Percentiles rank a stretch among this genome's conserved stretches.
phyloP scores from a whole-genome alignment of 2,113 vertebrate genomes.

The Notothenia rossii region DNA sequence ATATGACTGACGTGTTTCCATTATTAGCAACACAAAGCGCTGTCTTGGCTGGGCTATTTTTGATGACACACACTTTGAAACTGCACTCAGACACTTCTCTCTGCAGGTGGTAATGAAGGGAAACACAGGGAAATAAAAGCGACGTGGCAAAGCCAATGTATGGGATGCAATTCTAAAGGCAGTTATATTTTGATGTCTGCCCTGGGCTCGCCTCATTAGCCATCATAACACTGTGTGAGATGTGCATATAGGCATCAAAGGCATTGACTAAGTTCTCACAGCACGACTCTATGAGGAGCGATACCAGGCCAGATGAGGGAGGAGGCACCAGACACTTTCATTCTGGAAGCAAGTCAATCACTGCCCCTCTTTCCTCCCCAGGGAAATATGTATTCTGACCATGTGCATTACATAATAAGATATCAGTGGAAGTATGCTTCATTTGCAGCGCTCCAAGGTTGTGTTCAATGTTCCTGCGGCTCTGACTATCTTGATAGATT shows the following conservation, averaged over 20 bases:
- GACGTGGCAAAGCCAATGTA: conserved; percentile 32
- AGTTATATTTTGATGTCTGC: conserved; percentile 46
- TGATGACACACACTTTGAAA: conserved; percentile 46
- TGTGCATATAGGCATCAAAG: conserved; percentile 57
- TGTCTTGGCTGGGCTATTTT: conserved; percentile 23
- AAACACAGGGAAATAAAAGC: conserved; percentile 25
- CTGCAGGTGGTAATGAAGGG: conserved; percentile 45
- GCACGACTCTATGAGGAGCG: background rate
- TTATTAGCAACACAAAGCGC: conserved; percentile 47
- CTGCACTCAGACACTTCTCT: conserved; percentile 18
- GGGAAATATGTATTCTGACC: conserved; percentile 52
- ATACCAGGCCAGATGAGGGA: conserved; percentile 51
- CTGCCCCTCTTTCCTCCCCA: background rate
- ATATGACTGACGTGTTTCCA: conserved; percentile 49
- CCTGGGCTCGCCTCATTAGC: conserved; percentile 54
- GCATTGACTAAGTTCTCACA: conserved; percentile 31
- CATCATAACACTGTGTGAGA: conserved; percentile 38
- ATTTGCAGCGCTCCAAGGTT: conserved; percentile 32
- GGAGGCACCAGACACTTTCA: conserved; percentile 56
- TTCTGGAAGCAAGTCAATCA: conserved; percentile 52
- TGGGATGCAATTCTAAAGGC: conserved; percentile 5
- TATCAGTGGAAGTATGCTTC: conserved; percentile 35
- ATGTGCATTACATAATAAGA: conserved; percentile 60
- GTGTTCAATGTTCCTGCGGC: conserved; percentile 17
- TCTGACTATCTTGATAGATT: conserved; percentile 52